Evolutionary conservation across 2,888 invertebrate species (phyloP).

Genomic region (Auanema freiburgensis): DNA sequence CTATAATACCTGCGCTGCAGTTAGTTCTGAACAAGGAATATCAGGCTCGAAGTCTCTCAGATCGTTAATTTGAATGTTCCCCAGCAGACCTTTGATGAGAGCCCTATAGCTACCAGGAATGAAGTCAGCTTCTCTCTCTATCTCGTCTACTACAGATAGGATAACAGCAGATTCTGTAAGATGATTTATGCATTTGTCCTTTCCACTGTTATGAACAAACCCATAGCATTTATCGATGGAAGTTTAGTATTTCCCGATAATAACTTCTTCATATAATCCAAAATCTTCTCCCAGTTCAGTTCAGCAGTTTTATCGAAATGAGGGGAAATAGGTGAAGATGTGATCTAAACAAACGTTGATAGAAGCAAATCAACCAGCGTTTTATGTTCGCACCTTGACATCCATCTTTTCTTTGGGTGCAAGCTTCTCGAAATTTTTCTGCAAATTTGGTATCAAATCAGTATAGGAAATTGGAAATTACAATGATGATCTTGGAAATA

Average conservation of each 20-base stretch:
- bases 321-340: slow-evolving; percentile 4
- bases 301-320: slow-evolving; percentile 7
- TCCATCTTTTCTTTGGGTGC: slow-evolving; percentile 1
- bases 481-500: no score
- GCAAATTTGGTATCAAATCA: slow-evolving; percentile 5
- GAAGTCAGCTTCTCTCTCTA: slow-evolving; percentile 28
- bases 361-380: no score
- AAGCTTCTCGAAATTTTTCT: slow-evolving; percentile 7
- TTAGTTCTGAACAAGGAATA: slow-evolving; percentile 19
- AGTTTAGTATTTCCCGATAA: slow-evolving; percentile 10
- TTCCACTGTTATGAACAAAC: not conserved
- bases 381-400: not conserved
- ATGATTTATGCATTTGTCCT: not conserved
- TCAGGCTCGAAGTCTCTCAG: slow-evolving; percentile 24
- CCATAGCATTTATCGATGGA: slow-evolving; percentile 27
- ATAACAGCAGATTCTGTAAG: slow-evolving; percentile 33
- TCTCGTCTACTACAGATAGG: slow-evolving; percentile 25
- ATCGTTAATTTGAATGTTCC: slow-evolving; percentile 19
- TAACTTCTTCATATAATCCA: slow-evolving; percentile 20
- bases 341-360: no score
- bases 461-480: no score
- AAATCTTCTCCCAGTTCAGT: slow-evolving; percentile 24
- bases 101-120: not conserved
- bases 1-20: slow-evolving; percentile 11
- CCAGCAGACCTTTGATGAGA: slow-evolving; percentile 13